phyloP scores from a whole-genome alignment of 2,113 vertebrate genomes.

The Dinomys branickii region DNA sequence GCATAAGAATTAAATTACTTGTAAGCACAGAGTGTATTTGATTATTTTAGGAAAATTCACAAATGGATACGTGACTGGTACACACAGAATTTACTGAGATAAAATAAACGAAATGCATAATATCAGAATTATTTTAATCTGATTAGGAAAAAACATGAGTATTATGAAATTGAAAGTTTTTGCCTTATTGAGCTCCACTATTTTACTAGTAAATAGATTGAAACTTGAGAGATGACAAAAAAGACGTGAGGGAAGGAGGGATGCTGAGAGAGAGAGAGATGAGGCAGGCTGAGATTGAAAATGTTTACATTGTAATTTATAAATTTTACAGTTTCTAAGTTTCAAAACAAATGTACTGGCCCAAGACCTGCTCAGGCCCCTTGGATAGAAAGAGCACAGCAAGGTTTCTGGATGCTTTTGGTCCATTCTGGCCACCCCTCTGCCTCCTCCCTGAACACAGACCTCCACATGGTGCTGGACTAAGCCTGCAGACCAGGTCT shows the following conservation, averaged over 20 bases:
- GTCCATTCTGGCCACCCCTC: too few species aligned
- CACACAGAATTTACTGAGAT: neutral
- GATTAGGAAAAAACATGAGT: neutral
- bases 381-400: neutral
- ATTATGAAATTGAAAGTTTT: neutral
- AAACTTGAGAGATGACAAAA: neutral
- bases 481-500: neutral
- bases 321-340: neutral
- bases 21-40: neutral
- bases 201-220: neutral
- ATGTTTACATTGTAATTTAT: neutral
- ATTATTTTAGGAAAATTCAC: neutral
- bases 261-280: too few species aligned
- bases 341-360: neutral
- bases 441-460: neutral
- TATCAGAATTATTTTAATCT: neutral
- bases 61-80: neutral
- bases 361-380: neutral
- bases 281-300: neutral
- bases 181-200: accelerated
- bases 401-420: neutral
- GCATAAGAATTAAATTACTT: neutral
- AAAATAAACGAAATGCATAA: neutral
- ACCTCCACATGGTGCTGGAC: neutral
- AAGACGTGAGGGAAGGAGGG: too few species aligned